Conservation (phyloP, 1,140 invertebrate species). For the Andrena cerasifolii region DNA sequence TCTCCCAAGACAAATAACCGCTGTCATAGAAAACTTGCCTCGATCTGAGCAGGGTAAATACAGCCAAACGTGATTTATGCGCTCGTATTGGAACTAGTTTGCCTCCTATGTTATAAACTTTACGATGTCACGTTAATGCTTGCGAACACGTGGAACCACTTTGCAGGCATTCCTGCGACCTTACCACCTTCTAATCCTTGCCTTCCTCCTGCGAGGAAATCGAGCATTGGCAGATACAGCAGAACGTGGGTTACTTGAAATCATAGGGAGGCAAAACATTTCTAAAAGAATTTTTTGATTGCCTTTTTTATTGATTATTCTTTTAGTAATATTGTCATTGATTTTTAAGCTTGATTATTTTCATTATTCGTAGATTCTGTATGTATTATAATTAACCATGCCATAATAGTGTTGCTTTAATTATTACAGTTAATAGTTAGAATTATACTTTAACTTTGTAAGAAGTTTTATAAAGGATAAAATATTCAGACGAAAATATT, state of each 20-base stretch:
- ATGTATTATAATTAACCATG: no score
- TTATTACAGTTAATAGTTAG: no score
- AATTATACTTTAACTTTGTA: not conserved
- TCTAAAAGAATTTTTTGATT: no score
- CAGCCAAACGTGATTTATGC: not conserved
- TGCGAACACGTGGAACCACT: not conserved
- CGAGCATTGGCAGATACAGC: no score
- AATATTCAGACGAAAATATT: not conserved
- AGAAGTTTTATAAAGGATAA: not conserved
- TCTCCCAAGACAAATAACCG: constrained; percentile 4
- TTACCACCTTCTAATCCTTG: no score
- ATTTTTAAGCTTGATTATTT: no score
- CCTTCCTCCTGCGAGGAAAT: no score
- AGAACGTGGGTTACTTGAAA: no score
- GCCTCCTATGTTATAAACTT: not conserved
- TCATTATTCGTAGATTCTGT: no score
- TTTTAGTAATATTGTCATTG: not conserved
- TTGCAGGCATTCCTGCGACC: not conserved
- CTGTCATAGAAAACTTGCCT: constrained; percentile 10
- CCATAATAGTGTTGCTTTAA: no score
- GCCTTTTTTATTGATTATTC: no score
- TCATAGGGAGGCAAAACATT: no score
- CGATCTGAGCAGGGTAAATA: not conserved
- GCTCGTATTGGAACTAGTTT: not conserved
- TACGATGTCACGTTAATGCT: not conserved